phyloP scores from a whole-genome alignment of 1,140 invertebrate species.

The Notospermus geniculatus region DNA sequence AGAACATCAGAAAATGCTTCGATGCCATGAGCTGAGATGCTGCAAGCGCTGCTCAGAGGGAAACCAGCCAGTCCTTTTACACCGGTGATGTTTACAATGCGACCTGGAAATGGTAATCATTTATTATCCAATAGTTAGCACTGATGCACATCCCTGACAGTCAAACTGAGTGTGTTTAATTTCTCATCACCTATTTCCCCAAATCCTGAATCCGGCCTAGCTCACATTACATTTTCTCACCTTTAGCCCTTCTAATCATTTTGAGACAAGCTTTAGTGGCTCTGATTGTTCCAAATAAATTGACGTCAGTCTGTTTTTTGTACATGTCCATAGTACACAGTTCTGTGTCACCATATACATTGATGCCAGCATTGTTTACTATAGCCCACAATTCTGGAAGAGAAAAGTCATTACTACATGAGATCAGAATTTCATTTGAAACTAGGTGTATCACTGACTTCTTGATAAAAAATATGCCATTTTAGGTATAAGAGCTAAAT shows the following conservation, averaged over 20 bases:
- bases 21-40: conserved; percentile 75
- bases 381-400: conserved; percentile 39
- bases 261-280: conserved; percentile 73
- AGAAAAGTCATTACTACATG: background rate
- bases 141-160: no score
- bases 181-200: no score
- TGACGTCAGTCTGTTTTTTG: conserved; percentile 66
- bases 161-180: no score
- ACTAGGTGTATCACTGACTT: no score
- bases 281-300: conserved; percentile 78
- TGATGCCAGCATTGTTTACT: conserved; percentile 70
- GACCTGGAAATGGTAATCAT: conserved; percentile 54
- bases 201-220: no score
- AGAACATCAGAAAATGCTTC: conserved; percentile 56
- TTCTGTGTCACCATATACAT: conserved; percentile 85
- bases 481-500: no score
- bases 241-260: conserved; percentile 65
- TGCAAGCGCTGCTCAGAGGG: conserved; percentile 72
- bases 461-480: no score
- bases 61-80: conserved; percentile 72
- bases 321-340: conserved; percentile 67
- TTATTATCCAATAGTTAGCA: no score
- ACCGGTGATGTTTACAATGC: conserved; percentile 77
- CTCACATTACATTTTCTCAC: conserved; percentile 37
- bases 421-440: no score